Evolutionary conservation across 2,797 vertebrate species (phyloP), one percentile per base, ranked within the genome.

Genomic region (Distichodus sexfasciatus): DNA sequence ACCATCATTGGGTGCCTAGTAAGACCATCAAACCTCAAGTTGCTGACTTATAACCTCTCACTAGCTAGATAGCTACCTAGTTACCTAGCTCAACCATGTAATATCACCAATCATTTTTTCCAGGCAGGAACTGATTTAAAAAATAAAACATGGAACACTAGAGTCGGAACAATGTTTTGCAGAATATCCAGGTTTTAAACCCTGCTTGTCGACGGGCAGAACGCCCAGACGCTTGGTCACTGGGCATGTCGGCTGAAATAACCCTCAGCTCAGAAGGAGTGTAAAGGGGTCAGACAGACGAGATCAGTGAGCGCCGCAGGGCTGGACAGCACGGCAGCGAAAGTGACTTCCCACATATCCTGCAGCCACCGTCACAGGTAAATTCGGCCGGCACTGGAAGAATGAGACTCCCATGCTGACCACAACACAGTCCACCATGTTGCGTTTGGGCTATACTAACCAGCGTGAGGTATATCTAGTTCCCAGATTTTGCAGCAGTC

Each of bases 171-270:
- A n/a, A n/a, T n/a, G n/a, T n/a, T 3, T 21, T 19, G 29, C 6
- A 12, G 6, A 35, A 19, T 11, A 11, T 12, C 15, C 17, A 4
- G 17, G 14, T 35, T 35, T 1, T 28, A 15, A 17, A n/a, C 14
- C 4, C 15, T 14, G 50, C n/a, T 53, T 53, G 14, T 60, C 26
- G 3, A 2, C 24, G 24, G 23, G 31, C 54, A 36, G 33, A 23
- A 57, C 35, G 38, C 54, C 9, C n/a, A 15, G 24, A 4, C 2
- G 14, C 38, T 12, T 43, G 36, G 23, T 28, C 57, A 23, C 23
- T 48, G 36, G 23, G 48, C 44, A 60, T 41, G 61, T 73, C 63
- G 12, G 19, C n/a, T 60, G 11, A 24, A 60, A 67, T 41, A 12
- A 15, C 15, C 17, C 19, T 62, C 28, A 63, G 17, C 23, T 17